Conservation (phyloP, 1,140 invertebrate species). For the Eumaeus atala region DNA sequence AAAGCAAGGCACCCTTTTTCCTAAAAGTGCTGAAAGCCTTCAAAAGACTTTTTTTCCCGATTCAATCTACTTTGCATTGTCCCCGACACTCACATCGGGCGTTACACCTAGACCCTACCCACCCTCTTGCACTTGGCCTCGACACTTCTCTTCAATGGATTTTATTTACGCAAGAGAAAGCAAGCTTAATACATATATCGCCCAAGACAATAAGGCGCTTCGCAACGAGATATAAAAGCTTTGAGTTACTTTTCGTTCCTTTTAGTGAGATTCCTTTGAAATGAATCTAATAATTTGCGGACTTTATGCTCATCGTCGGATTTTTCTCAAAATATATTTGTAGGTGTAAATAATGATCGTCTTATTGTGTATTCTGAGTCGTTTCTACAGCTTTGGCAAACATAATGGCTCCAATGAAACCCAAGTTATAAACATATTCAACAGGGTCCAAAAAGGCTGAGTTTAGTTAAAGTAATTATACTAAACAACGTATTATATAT, state of each 20-base stretch:
- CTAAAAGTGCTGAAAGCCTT: conserved; percentile 49
- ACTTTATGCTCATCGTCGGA: conserved; percentile 60
- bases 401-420: not conserved
- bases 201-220: conserved; percentile 67
- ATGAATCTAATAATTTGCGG: conserved; percentile 71
- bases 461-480: too few relatives aligned
- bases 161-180: conserved; percentile 72
- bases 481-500: too few relatives aligned
- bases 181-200: conserved; percentile 70
- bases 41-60: conserved; percentile 66
- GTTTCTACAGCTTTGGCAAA: not conserved
- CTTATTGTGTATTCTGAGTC: conserved; percentile 18
- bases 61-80: conserved; percentile 73
- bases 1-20: conserved; percentile 44
- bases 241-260: conserved; percentile 68
- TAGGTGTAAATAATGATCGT: conserved; percentile 50
- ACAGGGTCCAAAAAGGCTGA: too few relatives aligned
- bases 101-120: conserved; percentile 58
- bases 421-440: too few relatives aligned
- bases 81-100: conserved; percentile 63
- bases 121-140: conserved; percentile 52
- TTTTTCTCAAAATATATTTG: conserved; percentile 55
- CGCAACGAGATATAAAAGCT: conserved; percentile 70
- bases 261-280: conserved; percentile 71
- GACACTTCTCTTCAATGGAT: conserved; percentile 65